Conservation (phyloP, 2,113 vertebrate species). For the Physeter macrocephalus region DNA sequence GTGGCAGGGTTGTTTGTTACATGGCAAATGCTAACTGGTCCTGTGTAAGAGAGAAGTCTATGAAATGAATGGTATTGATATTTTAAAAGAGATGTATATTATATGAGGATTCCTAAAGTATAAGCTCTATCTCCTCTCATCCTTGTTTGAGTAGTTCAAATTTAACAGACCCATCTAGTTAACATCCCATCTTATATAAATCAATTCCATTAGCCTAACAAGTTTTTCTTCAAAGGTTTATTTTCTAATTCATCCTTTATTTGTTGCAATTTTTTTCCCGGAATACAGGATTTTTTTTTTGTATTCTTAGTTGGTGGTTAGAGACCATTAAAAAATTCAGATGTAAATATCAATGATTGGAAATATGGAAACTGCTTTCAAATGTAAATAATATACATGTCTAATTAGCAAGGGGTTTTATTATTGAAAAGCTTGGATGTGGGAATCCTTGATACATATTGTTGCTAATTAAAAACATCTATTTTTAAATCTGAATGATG, state of each 20-base stretch:
- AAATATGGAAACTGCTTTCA: constrained; percentile 13
- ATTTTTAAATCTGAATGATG: not conserved
- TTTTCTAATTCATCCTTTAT: not conserved
- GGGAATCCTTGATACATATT: not conserved
- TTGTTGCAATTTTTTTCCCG: not conserved
- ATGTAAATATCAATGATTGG: not conserved
- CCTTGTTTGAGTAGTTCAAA: not conserved
- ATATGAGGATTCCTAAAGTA: not conserved
- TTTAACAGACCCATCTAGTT: not conserved
- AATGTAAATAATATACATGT: not conserved
- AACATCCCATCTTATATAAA: not conserved
- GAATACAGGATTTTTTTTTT: not conserved
- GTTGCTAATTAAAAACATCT: constrained; percentile 22
- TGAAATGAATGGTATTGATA: not conserved
- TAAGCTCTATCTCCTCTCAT: not conserved
- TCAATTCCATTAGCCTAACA: not conserved
- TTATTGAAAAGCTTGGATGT: constrained; percentile 13
- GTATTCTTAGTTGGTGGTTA: not conserved
- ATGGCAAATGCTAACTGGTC: not conserved
- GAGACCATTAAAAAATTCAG: not conserved
- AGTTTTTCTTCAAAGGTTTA: not conserved
- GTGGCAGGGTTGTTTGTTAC: not conserved
- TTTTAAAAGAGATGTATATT: not conserved
- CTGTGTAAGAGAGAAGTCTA: not conserved
- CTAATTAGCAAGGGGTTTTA: not conserved